Conservation (phyloP, 2,113 vertebrate genomes). For the Anseranas semipalmata region DNA sequence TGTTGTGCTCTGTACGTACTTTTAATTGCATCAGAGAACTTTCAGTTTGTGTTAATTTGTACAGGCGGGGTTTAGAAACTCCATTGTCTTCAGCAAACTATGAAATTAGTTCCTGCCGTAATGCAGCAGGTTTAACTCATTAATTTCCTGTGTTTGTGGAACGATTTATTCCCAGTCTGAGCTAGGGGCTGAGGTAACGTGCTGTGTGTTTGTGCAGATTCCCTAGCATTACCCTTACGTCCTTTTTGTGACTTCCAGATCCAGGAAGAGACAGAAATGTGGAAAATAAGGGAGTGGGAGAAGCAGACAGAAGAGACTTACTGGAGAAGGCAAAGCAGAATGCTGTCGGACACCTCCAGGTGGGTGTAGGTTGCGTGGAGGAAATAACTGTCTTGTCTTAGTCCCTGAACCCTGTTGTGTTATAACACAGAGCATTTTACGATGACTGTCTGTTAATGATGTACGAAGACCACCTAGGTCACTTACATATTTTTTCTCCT, state of each 20-base stretch:
- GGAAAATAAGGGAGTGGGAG: conserved; percentile 93
- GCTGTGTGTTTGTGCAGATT: fast-evolving
- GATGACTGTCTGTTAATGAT: neutral
- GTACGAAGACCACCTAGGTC: neutral
- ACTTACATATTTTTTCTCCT: neutral
- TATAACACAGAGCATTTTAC: neutral
- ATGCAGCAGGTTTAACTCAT: neutral
- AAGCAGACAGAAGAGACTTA: conserved; percentile 78
- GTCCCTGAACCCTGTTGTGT: neutral
- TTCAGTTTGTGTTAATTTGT: neutral
- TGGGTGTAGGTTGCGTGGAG: neutral
- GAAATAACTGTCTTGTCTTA: neutral
- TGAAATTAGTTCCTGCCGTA: neutral
- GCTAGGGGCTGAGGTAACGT: neutral
- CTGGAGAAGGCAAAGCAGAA: conserved; percentile 74
- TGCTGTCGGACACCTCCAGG: conserved; percentile 75
- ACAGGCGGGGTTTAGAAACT: neutral
- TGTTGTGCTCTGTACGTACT: fast-evolving
- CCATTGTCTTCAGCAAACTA: neutral
- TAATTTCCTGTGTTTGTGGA: neutral
- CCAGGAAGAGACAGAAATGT: conserved; percentile 97
- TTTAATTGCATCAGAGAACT: neutral
- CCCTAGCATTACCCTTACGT: neutral
- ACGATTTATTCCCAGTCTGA: neutral
- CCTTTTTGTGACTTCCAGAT: conserved; percentile 78